A percentile compares a stretch with the other conserved stretches of the same genome.
phyloP scores from a whole-genome alignment of 2,888 invertebrate species.

The Platynereis dumerilii region DNA sequence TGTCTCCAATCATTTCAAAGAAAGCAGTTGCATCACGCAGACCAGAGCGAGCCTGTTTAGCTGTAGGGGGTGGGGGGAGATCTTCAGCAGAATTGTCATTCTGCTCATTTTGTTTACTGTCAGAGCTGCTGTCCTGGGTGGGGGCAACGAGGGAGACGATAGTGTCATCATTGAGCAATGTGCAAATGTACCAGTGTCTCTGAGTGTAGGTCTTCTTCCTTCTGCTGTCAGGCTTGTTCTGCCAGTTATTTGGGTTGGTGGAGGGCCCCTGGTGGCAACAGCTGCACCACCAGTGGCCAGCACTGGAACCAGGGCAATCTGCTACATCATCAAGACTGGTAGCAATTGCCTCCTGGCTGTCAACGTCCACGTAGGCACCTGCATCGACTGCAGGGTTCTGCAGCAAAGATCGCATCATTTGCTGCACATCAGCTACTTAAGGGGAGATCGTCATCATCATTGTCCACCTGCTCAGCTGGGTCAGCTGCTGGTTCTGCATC shows the following conservation, averaged over 20 bases:
- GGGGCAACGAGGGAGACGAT: neutral
- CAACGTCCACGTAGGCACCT: neutral
- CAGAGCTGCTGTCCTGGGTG: neutral
- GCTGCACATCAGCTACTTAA: neutral
- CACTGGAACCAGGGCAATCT: too few relatives aligned
- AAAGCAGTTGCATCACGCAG: neutral
- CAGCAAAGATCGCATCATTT: neutral
- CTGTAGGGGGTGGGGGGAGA: neutral
- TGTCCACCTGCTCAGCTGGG: neutral
- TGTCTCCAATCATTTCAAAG: neutral
- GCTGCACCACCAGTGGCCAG: too few relatives aligned
- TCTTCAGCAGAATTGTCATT: neutral
- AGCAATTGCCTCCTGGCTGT: neutral
- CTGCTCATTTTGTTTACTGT: neutral
- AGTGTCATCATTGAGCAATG: too few relatives aligned
- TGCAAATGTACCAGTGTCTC: too few relatives aligned
- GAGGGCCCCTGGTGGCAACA: too few relatives aligned
- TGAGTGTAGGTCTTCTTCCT: too few relatives aligned
- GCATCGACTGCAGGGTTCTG: neutral
- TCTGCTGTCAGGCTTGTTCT: too few relatives aligned
- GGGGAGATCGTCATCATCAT: neutral
- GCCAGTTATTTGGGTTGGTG: too few relatives aligned
- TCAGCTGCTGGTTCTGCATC: neutral
- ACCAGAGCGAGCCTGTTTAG: neutral
- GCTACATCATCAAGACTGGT: too few relatives aligned